Conservation (phyloP, 2,113 vertebrate species). For the Psilopogon haemacephalus region DNA sequence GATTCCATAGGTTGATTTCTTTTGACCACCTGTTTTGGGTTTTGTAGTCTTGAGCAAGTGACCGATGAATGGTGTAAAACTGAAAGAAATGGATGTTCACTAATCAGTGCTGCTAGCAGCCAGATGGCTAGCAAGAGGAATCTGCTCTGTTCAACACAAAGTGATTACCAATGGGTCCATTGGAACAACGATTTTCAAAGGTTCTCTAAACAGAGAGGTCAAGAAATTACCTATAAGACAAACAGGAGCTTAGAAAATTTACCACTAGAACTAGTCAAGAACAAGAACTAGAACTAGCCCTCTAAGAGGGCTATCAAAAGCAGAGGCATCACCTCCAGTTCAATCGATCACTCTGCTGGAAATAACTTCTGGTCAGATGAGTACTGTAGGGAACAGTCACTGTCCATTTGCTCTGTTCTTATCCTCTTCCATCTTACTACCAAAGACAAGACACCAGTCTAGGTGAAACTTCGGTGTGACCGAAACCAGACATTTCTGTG, state of each 20-base stretch:
- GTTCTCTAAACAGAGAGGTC: background rate
- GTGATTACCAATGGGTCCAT: background rate
- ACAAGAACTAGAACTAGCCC: too few relatives aligned
- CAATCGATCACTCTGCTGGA: background rate
- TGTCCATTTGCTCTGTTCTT: background rate
- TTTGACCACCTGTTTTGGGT: background rate
- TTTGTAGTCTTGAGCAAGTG: background rate
- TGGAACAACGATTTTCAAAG: background rate
- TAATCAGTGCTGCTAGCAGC: background rate
- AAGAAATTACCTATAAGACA: background rate
- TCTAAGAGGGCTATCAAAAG: background rate
- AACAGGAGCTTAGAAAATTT: background rate
- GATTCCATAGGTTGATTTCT: background rate
- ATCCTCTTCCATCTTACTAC: background rate
- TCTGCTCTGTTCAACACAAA: background rate
- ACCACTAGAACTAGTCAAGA: background rate
- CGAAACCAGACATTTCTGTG: background rate
- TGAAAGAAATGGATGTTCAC: background rate
- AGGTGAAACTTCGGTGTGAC: background rate
- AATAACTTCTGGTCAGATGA: background rate
- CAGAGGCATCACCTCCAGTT: background rate
- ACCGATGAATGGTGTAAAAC: background rate
- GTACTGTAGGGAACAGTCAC: background rate
- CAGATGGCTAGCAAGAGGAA: background rate
- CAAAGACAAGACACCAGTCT: background rate